Conservation (phyloP, 2,113 vertebrate genomes). For the Podilymbus podiceps region DNA sequence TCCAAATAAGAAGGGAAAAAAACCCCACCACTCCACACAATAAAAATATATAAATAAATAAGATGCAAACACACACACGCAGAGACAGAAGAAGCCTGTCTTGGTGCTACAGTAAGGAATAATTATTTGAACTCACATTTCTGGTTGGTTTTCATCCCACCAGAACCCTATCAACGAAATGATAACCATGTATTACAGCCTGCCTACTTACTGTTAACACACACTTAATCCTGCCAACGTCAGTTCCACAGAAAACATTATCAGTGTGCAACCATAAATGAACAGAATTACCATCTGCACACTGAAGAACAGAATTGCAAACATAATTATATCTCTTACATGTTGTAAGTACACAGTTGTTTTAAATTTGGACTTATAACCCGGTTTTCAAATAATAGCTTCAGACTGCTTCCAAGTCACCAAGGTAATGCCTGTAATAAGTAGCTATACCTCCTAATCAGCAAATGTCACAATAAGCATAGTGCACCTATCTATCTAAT, state of each 20-base stretch:
- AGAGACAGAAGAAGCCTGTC: neutral
- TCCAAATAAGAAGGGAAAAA: neutral
- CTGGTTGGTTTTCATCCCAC: conserved; percentile 13
- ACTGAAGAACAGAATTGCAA: conserved; percentile 36
- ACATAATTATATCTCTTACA: conserved; percentile 58
- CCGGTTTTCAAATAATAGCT: conserved; percentile 49
- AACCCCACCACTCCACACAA: neutral
- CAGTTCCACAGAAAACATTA: conserved; percentile 3
- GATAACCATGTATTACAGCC: conserved; percentile 34
- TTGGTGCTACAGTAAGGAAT: neutral
- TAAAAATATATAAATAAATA: neutral
- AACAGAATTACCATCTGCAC: conserved; percentile 65
- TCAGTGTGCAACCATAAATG: conserved; percentile 54
- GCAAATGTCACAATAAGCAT: conserved; percentile 46
- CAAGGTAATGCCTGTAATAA: conserved; percentile 58
- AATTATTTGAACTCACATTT: neutral
- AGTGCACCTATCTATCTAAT: conserved; percentile 41
- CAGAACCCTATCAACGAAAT: conserved; percentile 4
- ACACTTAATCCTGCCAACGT: conserved; percentile 31
- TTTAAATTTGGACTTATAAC: conserved; percentile 47
- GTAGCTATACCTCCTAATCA: conserved; percentile 58
- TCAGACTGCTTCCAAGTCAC: conserved; percentile 47
- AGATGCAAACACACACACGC: neutral
- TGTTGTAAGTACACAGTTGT: conserved; percentile 43
- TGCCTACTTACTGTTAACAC: conserved; percentile 41